phyloP scores from a whole-genome alignment of 2,888 invertebrate genomes.

The Luperina nickerlii region DNA sequence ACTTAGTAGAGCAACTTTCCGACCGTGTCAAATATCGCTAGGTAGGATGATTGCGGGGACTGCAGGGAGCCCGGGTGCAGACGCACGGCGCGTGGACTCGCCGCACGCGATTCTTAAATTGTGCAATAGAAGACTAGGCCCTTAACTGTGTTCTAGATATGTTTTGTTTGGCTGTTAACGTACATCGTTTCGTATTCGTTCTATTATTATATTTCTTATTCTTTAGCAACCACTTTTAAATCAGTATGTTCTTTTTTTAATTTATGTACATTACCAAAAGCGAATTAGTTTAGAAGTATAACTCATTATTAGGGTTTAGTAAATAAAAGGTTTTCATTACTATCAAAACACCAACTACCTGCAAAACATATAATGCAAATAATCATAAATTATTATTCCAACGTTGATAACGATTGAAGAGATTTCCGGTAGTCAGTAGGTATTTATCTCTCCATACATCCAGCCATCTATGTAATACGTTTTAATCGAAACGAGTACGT shows the following conservation, averaged over 20 bases:
- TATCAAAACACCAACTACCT: background rate
- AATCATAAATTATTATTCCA: conserved; percentile 36
- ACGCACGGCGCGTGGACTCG: too few species aligned
- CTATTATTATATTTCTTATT: conserved; percentile 2
- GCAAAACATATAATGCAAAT: conserved; percentile 8
- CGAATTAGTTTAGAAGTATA: background rate
- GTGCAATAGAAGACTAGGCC: too few species aligned
- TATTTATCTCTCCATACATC: conserved; percentile 55
- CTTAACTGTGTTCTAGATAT: conserved; percentile 14
- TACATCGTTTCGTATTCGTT: conserved; percentile 1
- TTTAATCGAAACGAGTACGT: conserved; percentile 74
- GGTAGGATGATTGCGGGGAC: too few species aligned
- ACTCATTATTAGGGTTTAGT: background rate
- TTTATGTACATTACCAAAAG: background rate
- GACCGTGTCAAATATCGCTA: too few species aligned
- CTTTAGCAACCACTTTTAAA: background rate
- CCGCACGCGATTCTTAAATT: too few species aligned
- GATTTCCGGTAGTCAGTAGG: conserved; percentile 56
- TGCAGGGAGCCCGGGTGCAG: too few species aligned
- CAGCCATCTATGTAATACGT: conserved; percentile 64
- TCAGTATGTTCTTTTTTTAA: background rate
- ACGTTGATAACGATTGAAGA: conserved; percentile 48
- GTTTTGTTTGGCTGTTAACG: conserved; percentile 13
- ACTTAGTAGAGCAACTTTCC: too few species aligned
- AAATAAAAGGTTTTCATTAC: background rate